These are phyloP conservation scores for Drosophila pseudoobscura DNA, from an alignment of 1,140 invertebrate genomes.

Conservation along the genomic window DNA sequence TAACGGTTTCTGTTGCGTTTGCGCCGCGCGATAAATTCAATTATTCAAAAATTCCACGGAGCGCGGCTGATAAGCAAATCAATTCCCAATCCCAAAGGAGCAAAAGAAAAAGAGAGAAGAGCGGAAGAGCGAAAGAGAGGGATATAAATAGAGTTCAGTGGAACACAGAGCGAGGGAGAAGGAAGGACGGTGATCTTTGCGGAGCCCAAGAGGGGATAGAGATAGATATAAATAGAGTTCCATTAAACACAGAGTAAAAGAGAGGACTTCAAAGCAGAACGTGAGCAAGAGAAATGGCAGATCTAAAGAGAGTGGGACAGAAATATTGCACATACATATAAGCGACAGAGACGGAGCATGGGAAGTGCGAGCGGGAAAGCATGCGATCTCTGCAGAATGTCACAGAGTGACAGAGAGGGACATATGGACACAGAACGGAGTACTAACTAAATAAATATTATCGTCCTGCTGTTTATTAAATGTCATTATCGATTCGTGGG, in stretches of 20 bases:
- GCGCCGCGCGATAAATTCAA: slow-evolving; percentile 55
- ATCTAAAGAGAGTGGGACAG: too few species aligned
- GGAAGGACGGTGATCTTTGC: too few species aligned
- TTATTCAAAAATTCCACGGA: slow-evolving; percentile 73
- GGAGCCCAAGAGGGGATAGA: background rate
- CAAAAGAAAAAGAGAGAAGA: slow-evolving; percentile 1
- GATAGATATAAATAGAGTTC: background rate
- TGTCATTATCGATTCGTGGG: slow-evolving; percentile 78
- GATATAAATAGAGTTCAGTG: background rate
- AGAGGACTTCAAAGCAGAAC: too few species aligned
- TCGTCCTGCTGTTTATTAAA: slow-evolving; percentile 60
- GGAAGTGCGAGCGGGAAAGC: too few species aligned
- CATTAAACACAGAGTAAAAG: background rate
- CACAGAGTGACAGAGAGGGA: background rate
- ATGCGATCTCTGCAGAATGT: too few species aligned
- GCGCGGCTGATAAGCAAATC: slow-evolving; percentile 60
- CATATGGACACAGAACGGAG: slow-evolving; percentile 10
- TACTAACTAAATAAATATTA: slow-evolving; percentile 53
- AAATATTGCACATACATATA: too few species aligned
- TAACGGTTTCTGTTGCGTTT: slow-evolving; percentile 33
- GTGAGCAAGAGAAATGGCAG: too few species aligned
- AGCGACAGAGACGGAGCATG: too few species aligned
- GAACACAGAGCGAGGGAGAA: too few species aligned
- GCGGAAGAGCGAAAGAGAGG: background rate
- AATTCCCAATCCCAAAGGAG: slow-evolving; percentile 17